Conservation (phyloP, 1,140 invertebrate genomes). For the Pseudobourletiella spinata region DNA sequence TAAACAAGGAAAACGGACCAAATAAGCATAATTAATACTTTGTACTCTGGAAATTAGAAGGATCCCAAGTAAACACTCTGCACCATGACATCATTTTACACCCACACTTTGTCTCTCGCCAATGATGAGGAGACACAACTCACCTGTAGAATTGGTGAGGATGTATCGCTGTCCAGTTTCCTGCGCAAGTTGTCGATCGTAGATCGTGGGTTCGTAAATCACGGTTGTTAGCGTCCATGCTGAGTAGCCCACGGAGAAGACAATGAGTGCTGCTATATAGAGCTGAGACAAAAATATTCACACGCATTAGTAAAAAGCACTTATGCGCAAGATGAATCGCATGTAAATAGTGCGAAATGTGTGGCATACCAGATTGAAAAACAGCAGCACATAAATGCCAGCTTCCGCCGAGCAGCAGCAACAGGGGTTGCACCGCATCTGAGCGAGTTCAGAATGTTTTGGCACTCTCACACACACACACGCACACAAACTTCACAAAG, state of each 20-base stretch:
- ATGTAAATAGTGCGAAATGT: too few relatives aligned
- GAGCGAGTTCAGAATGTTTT: neutral
- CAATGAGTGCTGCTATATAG: slow-evolving; percentile 24
- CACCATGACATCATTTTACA: slow-evolving; percentile 1
- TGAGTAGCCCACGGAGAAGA: slow-evolving; percentile 25
- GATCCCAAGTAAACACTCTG: too few relatives aligned
- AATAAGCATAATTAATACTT: slow-evolving; percentile 20
- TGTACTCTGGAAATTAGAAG: slow-evolving; percentile 19
- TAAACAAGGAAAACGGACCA: slow-evolving; percentile 21
- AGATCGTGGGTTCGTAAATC: slow-evolving; percentile 16
- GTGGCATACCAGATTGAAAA: slow-evolving; percentile 27
- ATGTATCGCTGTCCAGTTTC: neutral
- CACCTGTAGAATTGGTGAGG: neutral
- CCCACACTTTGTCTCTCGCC: neutral
- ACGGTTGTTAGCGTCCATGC: slow-evolving; percentile 24
- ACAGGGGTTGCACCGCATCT: slow-evolving; percentile 25
- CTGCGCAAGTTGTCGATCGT: slow-evolving; percentile 13
- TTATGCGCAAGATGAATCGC: too few relatives aligned
- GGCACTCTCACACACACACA: too few relatives aligned
- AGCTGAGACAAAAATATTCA: slow-evolving; percentile 14
- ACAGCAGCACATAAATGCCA: slow-evolving; percentile 27
- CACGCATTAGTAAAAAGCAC: neutral
- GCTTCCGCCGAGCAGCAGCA: slow-evolving; percentile 32
- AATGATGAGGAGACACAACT: too few relatives aligned
- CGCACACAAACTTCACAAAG: too few relatives aligned